Evolutionary conservation across 2,113 vertebrate species (phyloP).

Genomic region (Odocoileus virginianus): DNA sequence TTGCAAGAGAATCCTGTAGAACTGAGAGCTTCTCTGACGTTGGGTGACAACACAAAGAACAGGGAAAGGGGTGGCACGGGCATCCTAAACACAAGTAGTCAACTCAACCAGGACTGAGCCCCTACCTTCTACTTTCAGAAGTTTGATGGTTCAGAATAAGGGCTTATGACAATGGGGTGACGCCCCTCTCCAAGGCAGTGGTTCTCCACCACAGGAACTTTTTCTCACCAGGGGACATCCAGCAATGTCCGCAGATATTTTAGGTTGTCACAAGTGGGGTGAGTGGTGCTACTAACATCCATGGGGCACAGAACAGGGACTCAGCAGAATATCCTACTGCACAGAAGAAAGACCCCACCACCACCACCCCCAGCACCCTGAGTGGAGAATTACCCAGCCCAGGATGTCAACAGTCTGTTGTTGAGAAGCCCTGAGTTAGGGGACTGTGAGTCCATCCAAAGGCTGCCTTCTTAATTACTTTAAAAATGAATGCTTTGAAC

Average conservation of each 20-base stretch:
- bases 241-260: neutral
- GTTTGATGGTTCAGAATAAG: neutral
- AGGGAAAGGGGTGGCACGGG: rapidly evolving
- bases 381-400: neutral
- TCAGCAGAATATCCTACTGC: neutral
- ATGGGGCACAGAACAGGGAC: neutral
- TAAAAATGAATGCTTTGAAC: neutral
- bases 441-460: neutral
- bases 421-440: neutral
- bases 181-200: neutral
- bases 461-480: neutral
- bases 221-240: neutral
- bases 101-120: neutral
- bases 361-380: neutral
- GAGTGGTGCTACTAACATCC: neutral
- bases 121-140: neutral
- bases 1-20: neutral
- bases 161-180: neutral
- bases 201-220: neutral
- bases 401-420: neutral
- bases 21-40: neutral
- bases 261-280: neutral
- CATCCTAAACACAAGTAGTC: neutral
- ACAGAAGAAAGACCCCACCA: neutral
- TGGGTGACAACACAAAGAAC: neutral